phyloP scores from a whole-genome alignment of 1,140 invertebrate genomes.

The Oreohelix idahoensis region DNA sequence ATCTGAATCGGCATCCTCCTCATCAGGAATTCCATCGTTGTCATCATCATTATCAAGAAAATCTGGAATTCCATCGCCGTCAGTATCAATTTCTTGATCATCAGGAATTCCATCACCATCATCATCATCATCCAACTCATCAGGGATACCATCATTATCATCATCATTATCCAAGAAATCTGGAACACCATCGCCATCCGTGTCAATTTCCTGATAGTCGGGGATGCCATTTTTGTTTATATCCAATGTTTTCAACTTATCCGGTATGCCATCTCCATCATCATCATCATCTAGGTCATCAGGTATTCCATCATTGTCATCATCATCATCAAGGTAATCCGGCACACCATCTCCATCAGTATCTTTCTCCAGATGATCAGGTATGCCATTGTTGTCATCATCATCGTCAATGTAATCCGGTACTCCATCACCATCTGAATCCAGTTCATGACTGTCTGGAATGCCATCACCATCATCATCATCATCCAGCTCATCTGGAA shows the following conservation, averaged over 20 bases:
- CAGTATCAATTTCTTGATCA: conserved; percentile 53
- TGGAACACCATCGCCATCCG: conserved; percentile 66
- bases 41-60: conserved; percentile 59
- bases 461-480: conserved; percentile 63
- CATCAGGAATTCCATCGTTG: conserved; percentile 67
- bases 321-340: conserved; percentile 51
- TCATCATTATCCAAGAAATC: conserved; percentile 55
- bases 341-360: conserved; percentile 64
- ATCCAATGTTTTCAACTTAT: conserved; percentile 58
- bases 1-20: conserved; percentile 61
- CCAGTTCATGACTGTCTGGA: conserved; percentile 57
- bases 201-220: conserved; percentile 57
- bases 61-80: conserved; percentile 57
- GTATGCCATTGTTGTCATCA: conserved; percentile 65
- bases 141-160: conserved; percentile 65
- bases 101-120: conserved; percentile 69
- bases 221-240: conserved; percentile 54
- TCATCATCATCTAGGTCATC: conserved; percentile 58
- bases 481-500: conserved; percentile 52
- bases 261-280: conserved; percentile 69
- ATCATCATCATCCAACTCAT: conserved; percentile 60
- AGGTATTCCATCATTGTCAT: conserved; percentile 62
- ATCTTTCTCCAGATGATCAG: conserved; percentile 59
- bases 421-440: conserved; percentile 65
- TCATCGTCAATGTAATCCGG: conserved; percentile 62